Base-by-base conservation (phyloP, 2,888 invertebrate genomes). In the Cryptophagus acutangulus region DNA sequence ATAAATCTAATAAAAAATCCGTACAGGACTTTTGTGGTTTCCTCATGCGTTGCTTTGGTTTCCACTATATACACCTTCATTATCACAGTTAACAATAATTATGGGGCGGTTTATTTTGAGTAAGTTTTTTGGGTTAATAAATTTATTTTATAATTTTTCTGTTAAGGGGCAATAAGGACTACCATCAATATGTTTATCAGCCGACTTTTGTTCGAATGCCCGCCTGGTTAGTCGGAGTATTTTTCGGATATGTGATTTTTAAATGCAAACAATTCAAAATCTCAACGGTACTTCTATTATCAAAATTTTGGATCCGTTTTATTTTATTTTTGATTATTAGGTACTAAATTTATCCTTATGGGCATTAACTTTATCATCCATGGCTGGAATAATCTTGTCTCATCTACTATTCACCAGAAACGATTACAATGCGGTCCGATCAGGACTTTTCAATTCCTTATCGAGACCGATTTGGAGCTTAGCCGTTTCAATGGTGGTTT, bases 401-500 rank as follows among this genome's bases (percentile, higher is more conserved):
- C 45, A 48, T 29, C 39, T 41, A 17, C 2, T 41, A n/a, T 45
- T 48, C 16, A 34, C 38, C 2, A 36, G 34, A 15, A 16, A 36
- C 33, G 44, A 48, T 14, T 50, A 51, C 18, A 40, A 42, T 35
- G 45, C 46, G 18, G 2, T 49, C 8, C 29, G 36, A 17, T 31
- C 54, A 10, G 47, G 49, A 2, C 18, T 54, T 6, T 55, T 49
- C 26, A 54, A 56, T 34, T 45, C 54, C 3, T 36, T 42, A 8
- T 48, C 46, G 12, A 46, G 52, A 41, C 49, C 48, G n/a, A 18
- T 40, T 2, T 57, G 57, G 57, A 40, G 47, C 1, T 3, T 55
- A 1, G 45, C 45, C 4, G 17, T 49, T 3, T 47, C 36, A 17
- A 17, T 41, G 26, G 33, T 55, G 3, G 39, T 56, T 12, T 51